Conservation (phyloP, 1,140 invertebrate species). For the Drosophila aff. region DNA sequence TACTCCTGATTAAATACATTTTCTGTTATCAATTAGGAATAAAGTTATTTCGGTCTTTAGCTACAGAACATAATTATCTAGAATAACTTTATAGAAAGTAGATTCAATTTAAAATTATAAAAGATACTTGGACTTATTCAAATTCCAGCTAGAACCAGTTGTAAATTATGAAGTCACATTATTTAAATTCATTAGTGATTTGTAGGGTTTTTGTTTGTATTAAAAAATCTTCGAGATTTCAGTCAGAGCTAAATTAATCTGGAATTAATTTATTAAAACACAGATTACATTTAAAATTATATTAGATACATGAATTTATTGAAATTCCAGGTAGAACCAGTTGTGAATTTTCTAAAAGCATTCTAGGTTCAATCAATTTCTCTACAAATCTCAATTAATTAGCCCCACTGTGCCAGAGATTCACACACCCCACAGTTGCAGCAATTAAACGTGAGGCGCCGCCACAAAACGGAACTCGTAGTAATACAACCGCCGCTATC, state of each 20-base stretch:
- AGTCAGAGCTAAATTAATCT: background rate
- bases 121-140: background rate
- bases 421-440: constrained; percentile 28
- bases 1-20: too few species aligned
- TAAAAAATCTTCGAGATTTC: too few species aligned
- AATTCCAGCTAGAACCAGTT: background rate
- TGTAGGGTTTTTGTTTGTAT: background rate
- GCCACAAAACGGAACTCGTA: constrained; percentile 55
- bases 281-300: background rate
- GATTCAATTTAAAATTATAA: background rate
- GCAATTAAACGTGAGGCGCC: constrained; percentile 58
- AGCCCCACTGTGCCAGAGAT: constrained; percentile 21
- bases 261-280: background rate
- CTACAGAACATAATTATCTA: too few species aligned
- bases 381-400: too few species aligned
- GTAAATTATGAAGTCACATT: background rate
- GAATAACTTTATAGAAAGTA: background rate
- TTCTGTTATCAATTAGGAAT: too few species aligned
- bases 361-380: too few species aligned
- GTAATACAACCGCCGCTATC: constrained; percentile 50
- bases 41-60: too few species aligned
- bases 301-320: background rate
- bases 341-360: too few species aligned
- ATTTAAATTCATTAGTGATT: background rate
- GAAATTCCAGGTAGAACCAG: background rate